Evolutionary conservation across 2,113 vertebrate species (phyloP).

Genomic region (Apaloderma vittatum): DNA sequence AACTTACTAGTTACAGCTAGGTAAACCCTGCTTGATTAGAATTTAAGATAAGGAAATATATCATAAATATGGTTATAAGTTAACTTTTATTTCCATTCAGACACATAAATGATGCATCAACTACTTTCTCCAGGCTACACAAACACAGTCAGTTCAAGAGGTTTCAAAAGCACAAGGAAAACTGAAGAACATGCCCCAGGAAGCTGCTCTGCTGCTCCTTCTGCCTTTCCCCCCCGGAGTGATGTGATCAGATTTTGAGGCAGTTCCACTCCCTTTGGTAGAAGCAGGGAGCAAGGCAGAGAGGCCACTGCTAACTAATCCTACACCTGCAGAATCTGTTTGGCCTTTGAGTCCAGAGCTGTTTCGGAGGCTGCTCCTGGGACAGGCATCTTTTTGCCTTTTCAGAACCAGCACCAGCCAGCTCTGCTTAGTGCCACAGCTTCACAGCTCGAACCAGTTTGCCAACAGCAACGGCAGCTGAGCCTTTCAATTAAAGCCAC

Average conservation of each 20-base stretch:
- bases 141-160: background rate
- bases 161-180: background rate
- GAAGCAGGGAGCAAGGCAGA: rapidly evolving
- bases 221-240: background rate
- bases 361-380: background rate
- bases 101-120: background rate
- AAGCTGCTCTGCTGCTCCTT: background rate
- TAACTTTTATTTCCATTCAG: background rate
- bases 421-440: background rate
- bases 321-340: background rate
- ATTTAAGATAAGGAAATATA: background rate
- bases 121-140: background rate
- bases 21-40: background rate
- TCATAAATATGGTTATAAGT: background rate
- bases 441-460: background rate
- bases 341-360: background rate
- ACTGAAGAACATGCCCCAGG: background rate
- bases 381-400: background rate
- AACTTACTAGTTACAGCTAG: background rate
- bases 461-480: background rate
- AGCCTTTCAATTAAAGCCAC: background rate
- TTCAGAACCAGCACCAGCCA: background rate
- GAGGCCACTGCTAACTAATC: background rate
- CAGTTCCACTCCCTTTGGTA: background rate
- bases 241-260: background rate